Evolutionary conservation across 2,797 vertebrate species (phyloP).

Genomic region (Neostethus bicornis): DNA sequence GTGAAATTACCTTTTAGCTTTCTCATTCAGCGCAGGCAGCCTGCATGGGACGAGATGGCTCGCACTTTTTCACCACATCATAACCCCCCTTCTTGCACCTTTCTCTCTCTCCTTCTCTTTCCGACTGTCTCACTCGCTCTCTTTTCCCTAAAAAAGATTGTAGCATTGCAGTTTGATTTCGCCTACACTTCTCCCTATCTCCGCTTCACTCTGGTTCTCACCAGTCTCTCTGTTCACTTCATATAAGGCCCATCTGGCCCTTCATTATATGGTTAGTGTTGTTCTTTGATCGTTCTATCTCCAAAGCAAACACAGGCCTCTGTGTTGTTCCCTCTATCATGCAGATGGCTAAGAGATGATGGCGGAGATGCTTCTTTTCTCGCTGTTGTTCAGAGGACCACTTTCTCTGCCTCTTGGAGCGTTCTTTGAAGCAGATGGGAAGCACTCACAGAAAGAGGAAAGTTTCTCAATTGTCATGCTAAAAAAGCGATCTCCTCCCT

Average conservation of each 20-base stretch:
- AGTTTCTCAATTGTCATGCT: constrained; percentile 66
- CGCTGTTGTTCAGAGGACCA: constrained; percentile 62
- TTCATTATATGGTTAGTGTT: constrained; percentile 80
- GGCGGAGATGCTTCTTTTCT: constrained; percentile 76
- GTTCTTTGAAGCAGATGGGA: constrained; percentile 77
- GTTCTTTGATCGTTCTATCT: constrained; percentile 81
- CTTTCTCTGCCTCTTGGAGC: constrained; percentile 69
- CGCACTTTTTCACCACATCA: constrained; percentile 82
- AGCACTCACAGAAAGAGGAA: constrained; percentile 64
- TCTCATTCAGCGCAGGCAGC: constrained; percentile 85
- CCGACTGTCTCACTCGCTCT: constrained; percentile 15
- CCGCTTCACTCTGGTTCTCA: constrained; percentile 32
- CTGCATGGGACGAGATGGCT: constrained; percentile 83
- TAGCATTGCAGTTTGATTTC: constrained; percentile 80
- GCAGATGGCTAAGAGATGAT: constrained; percentile 72
- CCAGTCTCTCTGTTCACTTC: constrained; percentile 53
- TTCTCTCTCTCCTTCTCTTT: constrained; percentile 21
- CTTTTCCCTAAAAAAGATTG: constrained; percentile 69
- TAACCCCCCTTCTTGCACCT: constrained; percentile 54
- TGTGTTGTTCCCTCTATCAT: constrained; percentile 72
- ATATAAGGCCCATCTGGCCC: constrained; percentile 74
- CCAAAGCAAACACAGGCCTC: constrained; percentile 76
- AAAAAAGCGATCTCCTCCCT: constrained; percentile 36
- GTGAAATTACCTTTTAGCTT: constrained; percentile 91
- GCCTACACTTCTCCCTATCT: constrained; percentile 59